Conservation (phyloP, 2,888 invertebrate species). For the Epirrhoe alternata region DNA sequence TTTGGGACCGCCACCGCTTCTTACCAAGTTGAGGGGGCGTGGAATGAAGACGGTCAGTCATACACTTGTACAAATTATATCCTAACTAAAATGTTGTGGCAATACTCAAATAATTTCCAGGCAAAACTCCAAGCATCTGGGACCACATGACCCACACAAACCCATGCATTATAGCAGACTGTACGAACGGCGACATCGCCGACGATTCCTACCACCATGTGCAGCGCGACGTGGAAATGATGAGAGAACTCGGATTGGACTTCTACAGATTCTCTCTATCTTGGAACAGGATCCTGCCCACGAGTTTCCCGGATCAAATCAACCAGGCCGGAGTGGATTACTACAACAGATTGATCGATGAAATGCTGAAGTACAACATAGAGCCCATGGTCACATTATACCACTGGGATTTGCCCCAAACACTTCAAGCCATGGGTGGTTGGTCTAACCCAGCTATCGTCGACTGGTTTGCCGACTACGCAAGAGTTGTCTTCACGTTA, state of each 20-base stretch:
- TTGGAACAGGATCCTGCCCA: constrained; percentile 86
- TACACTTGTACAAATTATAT: too few relatives aligned
- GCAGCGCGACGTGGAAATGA: constrained; percentile 77
- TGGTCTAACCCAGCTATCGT: constrained; percentile 70
- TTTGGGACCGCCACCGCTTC: constrained; percentile 70
- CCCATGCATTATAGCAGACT: constrained; percentile 77
- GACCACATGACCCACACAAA: constrained; percentile 80
- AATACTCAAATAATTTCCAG: too few relatives aligned
- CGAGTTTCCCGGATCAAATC: constrained; percentile 74
- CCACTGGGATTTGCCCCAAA: constrained; percentile 79
- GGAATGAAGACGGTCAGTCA: constrained; percentile 76
- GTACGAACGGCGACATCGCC: constrained; percentile 84
- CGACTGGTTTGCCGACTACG: constrained; percentile 75
- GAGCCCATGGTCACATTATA: constrained; percentile 83
- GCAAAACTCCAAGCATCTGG: constrained; percentile 85
- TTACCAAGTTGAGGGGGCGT: constrained; percentile 83
- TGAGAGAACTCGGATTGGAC: constrained; percentile 69
- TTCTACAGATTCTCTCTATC: constrained; percentile 84
- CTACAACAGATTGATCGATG: constrained; percentile 86
- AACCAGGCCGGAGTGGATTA: constrained; percentile 85
- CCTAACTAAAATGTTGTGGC: too few relatives aligned
- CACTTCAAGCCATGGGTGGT: constrained; percentile 81
- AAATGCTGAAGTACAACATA: constrained; percentile 84
- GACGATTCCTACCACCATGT: constrained; percentile 85
- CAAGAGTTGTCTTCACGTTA: constrained; percentile 62